A percentile compares a stretch with the other conserved stretches of the same genome.
These are phyloP conservation scores for Pimephales promelas DNA, from an alignment of 2,113 vertebrate genomes.

Conservation along the genomic window DNA sequence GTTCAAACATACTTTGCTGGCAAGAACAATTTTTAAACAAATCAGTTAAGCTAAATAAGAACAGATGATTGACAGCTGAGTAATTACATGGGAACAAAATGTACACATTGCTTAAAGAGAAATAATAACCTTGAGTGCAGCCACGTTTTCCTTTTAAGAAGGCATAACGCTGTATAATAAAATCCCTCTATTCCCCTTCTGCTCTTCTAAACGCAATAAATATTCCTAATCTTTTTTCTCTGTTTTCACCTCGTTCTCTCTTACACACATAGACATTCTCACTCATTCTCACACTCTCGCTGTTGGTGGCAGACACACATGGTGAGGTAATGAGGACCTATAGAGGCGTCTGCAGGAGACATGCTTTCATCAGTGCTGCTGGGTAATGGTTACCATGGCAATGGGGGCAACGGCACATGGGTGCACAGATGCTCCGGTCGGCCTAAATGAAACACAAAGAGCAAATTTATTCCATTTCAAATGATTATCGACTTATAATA, in stretches of 20 bases:
- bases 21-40: slow-evolving; percentile 3
- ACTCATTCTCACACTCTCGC: slow-evolving; percentile 35
- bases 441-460: slow-evolving; percentile 41
- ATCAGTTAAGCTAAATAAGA: not conserved
- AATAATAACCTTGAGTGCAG: not conserved
- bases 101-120: not conserved
- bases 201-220: slow-evolving; percentile 1
- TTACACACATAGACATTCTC: slow-evolving; percentile 10
- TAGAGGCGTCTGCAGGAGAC: slow-evolving; percentile 70
- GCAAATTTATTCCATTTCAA: slow-evolving; percentile 48
- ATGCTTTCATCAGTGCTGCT: slow-evolving; percentile 69
- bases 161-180: not conserved
- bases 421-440: slow-evolving; percentile 51
- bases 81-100: not conserved
- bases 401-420: slow-evolving; percentile 62
- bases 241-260: slow-evolving; percentile 30
- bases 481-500: slow-evolving; percentile 27
- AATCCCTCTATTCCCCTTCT: slow-evolving; percentile 1
- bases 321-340: slow-evolving; percentile 75
- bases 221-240: slow-evolving; percentile 4
- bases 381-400: slow-evolving; percentile 76
- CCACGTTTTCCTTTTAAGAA: not conserved
- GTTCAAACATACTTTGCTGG: not conserved
- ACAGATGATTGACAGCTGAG: slow-evolving; percentile 4
- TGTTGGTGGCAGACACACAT: slow-evolving; percentile 65